These are phyloP conservation scores for Lymantria monacha DNA, from an alignment of 2,888 invertebrate genomes.

Conservation along the genomic window DNA sequence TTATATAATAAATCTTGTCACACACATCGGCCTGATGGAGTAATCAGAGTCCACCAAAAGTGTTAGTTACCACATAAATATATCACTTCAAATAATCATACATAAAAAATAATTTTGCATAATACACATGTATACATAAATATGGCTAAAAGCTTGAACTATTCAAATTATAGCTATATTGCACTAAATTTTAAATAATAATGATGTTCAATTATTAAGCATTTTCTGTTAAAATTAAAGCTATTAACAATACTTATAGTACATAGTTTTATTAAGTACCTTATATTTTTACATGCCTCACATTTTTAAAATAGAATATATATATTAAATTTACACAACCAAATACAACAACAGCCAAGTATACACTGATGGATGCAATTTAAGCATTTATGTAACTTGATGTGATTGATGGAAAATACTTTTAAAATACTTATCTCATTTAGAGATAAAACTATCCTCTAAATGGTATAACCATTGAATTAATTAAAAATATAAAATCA, in stretches of 20 bases:
- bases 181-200: neutral
- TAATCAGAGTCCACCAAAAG: too few relatives aligned
- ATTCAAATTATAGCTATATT: neutral
- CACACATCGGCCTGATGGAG: too few relatives aligned
- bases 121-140: neutral
- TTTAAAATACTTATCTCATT: too few relatives aligned
- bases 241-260: constrained; percentile 31
- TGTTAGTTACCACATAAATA: too few relatives aligned
- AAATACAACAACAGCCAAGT: constrained; percentile 13
- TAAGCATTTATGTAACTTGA: too few relatives aligned
- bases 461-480: too few relatives aligned
- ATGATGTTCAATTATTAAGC: constrained; percentile 1
- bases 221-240: constrained; percentile 20
- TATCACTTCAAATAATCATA: neutral
- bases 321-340: constrained; percentile 15
- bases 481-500: too few relatives aligned
- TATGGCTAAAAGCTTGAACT: neutral
- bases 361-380: neutral
- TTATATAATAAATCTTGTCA: neutral
- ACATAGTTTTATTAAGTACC: constrained; percentile 17
- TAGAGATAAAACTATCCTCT: too few relatives aligned
- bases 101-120: neutral
- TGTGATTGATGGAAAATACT: too few relatives aligned
- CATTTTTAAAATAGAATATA: constrained; percentile 22
- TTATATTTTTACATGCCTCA: constrained; percentile 16